Conservation (phyloP, 2,888 invertebrate genomes). For the Eristalis tenax region DNA sequence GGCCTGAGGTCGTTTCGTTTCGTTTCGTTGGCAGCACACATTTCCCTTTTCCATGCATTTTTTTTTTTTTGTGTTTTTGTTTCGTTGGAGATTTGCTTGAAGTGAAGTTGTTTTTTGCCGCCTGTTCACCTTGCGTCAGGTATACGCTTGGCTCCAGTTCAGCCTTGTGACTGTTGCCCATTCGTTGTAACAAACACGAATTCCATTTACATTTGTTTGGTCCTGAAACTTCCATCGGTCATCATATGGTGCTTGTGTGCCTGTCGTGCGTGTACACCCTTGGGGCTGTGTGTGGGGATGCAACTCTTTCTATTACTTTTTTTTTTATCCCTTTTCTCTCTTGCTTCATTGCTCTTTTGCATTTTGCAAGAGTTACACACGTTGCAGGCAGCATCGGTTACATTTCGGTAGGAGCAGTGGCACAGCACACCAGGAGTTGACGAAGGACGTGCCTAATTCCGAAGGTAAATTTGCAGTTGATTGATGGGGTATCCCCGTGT, state of each 20-base stretch:
- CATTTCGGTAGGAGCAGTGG: constrained; percentile 40
- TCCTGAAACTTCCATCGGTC: constrained; percentile 67
- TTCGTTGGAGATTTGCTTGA: constrained; percentile 5
- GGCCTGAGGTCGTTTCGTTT: constrained; percentile 58
- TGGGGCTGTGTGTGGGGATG: constrained; percentile 2
- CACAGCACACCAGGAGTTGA: neutral
- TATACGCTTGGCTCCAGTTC: constrained; percentile 42
- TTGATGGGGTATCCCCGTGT: constrained; percentile 67
- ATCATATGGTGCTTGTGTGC: constrained; percentile 47
- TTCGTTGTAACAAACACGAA: constrained; percentile 55
- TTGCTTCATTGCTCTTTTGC: constrained; percentile 13
- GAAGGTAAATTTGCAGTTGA: constrained; percentile 69
- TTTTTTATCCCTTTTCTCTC: constrained; percentile 26
- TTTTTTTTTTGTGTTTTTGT: constrained; percentile 15
- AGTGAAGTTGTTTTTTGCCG: constrained; percentile 19
- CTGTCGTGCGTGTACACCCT: constrained; percentile 44
- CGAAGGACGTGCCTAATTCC: constrained; percentile 60
- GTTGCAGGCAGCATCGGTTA: constrained; percentile 56
- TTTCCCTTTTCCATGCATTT: neutral
- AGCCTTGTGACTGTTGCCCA: constrained; percentile 15
- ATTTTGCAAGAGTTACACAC: constrained; percentile 41
- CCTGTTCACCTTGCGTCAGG: constrained; percentile 31
- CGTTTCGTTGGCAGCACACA: constrained; percentile 10
- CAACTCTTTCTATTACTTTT: constrained; percentile 19
- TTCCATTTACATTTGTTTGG: constrained; percentile 69